Evolutionary conservation across 2,888 invertebrate species (phyloP).

Genomic region (Bembecia ichneumoniformis): DNA sequence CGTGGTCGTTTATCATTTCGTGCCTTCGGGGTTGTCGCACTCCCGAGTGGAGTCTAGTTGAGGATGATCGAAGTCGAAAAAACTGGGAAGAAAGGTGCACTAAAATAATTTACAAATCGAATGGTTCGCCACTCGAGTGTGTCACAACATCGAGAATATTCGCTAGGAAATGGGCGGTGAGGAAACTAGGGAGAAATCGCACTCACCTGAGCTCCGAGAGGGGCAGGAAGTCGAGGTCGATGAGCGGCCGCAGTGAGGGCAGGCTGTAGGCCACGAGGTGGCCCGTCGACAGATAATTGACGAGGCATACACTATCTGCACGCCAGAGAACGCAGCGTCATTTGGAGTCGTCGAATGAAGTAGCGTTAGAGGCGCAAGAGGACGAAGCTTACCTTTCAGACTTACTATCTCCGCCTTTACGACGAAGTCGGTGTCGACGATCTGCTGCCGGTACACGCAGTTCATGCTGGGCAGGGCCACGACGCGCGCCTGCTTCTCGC

Average conservation of each 20-base stretch:
- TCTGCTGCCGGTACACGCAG: conserved; percentile 92
- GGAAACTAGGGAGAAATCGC: neutral
- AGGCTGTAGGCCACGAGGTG: conserved; percentile 94
- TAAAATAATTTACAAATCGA: neutral
- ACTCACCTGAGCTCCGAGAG: conserved; percentile 92
- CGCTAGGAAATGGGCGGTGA: conserved; percentile 3
- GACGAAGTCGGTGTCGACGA: conserved; percentile 93
- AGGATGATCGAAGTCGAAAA: no score
- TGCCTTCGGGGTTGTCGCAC: conserved; percentile 37
- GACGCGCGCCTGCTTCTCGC: conserved; percentile 95
- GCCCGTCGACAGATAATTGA: conserved; percentile 95
- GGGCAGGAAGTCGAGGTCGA: conserved; percentile 95
- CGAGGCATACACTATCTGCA: conserved; percentile 93
- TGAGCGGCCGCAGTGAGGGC: conserved; percentile 93
- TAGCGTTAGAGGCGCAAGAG: no score
- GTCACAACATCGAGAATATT: conserved; percentile 19
- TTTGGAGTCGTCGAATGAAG: no score
- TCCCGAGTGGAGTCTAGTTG: no score
- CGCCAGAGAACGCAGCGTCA: no score
- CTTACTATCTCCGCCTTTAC: conserved; percentile 94
- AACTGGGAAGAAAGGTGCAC: neutral
- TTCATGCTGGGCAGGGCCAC: conserved; percentile 96
- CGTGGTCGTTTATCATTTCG: conserved; percentile 65
- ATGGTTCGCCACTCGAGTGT: conserved; percentile 2
- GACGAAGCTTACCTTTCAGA: conserved; percentile 79